These are phyloP conservation scores for Dallia pectoralis DNA, from an alignment of 2,797 vertebrate species.

Conservation along the genomic window DNA sequence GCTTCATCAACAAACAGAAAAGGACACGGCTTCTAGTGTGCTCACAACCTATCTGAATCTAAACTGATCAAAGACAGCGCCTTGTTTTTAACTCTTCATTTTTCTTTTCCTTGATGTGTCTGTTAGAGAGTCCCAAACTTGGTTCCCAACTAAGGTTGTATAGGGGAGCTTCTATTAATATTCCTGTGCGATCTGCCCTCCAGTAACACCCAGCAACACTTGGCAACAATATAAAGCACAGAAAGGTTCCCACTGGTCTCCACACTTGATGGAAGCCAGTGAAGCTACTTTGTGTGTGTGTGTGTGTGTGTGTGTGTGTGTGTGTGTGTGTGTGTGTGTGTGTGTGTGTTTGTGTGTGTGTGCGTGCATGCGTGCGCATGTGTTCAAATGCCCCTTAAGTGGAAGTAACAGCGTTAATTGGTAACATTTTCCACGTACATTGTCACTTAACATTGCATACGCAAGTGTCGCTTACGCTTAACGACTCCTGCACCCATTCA, in stretches of 20 bases:
- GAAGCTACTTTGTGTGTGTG: slow-evolving; percentile 1
- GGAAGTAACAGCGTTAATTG: slow-evolving; percentile 57
- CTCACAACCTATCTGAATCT: neutral
- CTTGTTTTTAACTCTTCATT: neutral
- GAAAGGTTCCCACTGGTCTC: slow-evolving; percentile 17
- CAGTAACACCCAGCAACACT: slow-evolving; percentile 14
- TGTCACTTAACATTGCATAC: slow-evolving; percentile 57
- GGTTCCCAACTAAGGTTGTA: neutral
- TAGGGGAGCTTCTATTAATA: neutral
- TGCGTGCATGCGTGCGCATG: neutral
- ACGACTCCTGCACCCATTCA: slow-evolving; percentile 67
- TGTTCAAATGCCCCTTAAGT: slow-evolving; percentile 21
- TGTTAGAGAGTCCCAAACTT: neutral
- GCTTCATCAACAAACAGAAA: slow-evolving; percentile 22
- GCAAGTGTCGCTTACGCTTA: slow-evolving; percentile 64
- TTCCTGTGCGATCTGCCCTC: slow-evolving; percentile 8
- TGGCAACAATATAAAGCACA: slow-evolving; percentile 10
- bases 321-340: slow-evolving; percentile 22
- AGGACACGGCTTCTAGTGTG: slow-evolving; percentile 5
- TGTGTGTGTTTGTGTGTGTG: slow-evolving; percentile 4
- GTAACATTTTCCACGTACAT: slow-evolving; percentile 58
- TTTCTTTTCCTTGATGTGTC: neutral
- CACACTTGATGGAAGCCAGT: neutral
- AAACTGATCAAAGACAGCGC: neutral
- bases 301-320: slow-evolving; percentile 15